A percentile compares a stretch with the other conserved stretches of the same genome.
Conservation (phyloP, 2,888 invertebrate genomes). For the Cheilosia urbana region DNA sequence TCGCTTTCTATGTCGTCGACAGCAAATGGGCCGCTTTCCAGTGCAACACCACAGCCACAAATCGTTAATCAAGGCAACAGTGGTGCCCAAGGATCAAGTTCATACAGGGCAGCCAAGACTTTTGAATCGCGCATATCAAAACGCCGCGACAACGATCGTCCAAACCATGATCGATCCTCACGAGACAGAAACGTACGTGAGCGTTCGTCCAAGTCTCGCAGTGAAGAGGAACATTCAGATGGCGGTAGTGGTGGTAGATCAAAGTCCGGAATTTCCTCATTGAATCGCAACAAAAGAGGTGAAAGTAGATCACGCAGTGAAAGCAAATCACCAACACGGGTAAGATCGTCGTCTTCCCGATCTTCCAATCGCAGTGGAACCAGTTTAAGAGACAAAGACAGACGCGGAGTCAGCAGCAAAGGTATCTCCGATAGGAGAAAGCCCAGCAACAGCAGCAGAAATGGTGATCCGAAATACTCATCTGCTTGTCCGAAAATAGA, state of each 20-base stretch:
- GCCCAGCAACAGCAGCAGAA: constrained; percentile 37
- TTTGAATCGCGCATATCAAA: constrained; percentile 46
- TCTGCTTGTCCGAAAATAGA: constrained; percentile 60
- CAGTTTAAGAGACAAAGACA: constrained; percentile 63
- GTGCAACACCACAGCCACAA: constrained; percentile 10
- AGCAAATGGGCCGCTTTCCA: constrained; percentile 26
- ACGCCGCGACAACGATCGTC: constrained; percentile 52
- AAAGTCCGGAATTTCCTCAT: constrained; percentile 74
- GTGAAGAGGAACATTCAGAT: constrained; percentile 69
- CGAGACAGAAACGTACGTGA: constrained; percentile 56
- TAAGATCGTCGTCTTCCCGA: constrained; percentile 69
- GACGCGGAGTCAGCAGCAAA: constrained; percentile 77
- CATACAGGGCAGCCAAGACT: constrained; percentile 52
- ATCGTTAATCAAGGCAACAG: constrained; percentile 31
- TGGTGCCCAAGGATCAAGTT: constrained; percentile 47
- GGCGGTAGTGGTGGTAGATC: constrained; percentile 60
- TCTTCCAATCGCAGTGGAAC: constrained; percentile 62
- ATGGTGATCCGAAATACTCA: constrained; percentile 46
- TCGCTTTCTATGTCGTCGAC: constrained; percentile 2
- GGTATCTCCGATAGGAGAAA: constrained; percentile 63
- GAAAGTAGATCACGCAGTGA: constrained; percentile 76
- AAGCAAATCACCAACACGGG: constrained; percentile 80
- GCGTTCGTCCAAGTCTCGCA: constrained; percentile 62
- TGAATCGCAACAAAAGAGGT: constrained; percentile 77
- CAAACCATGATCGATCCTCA: constrained; percentile 47